A percentile compares a stretch with the other conserved stretches of the same genome.
Conservation (phyloP, 2,113 vertebrate species). For the Ptilonorhynchus violaceus region DNA sequence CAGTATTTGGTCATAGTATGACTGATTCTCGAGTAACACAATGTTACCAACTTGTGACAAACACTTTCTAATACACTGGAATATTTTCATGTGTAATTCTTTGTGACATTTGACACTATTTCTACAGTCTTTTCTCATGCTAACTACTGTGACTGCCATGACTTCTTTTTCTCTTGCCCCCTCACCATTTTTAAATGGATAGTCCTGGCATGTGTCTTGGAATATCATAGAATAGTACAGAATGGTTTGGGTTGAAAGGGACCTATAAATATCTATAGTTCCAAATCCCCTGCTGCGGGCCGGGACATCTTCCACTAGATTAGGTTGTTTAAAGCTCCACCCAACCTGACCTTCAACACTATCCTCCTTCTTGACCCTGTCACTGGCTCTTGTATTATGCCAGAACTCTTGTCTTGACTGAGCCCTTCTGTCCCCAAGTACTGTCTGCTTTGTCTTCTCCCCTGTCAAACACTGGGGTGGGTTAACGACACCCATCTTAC, state of each 20-base stretch:
- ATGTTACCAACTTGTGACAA: not conserved
- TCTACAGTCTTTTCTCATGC: not conserved
- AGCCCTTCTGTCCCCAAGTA: not conserved
- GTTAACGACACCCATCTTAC: not conserved
- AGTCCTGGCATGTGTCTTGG: not conserved
- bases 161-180: not conserved
- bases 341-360: not conserved
- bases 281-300: not conserved
- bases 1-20: not conserved
- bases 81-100: not conserved
- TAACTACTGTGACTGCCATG: not conserved
- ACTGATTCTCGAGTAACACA: rapidly evolving
- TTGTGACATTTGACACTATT: not conserved
- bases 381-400: not conserved
- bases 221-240: not conserved
- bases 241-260: not conserved
- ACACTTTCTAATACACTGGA: not conserved
- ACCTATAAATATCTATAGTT: not conserved
- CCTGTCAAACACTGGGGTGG: not conserved
- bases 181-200: not conserved
- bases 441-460: not conserved
- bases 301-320: not conserved
- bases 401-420: not conserved
- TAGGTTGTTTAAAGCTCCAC: not conserved
- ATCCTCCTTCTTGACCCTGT: not conserved